Conservation (phyloP, 1,140 invertebrate genomes). For the Psilanteris sp. region DNA sequence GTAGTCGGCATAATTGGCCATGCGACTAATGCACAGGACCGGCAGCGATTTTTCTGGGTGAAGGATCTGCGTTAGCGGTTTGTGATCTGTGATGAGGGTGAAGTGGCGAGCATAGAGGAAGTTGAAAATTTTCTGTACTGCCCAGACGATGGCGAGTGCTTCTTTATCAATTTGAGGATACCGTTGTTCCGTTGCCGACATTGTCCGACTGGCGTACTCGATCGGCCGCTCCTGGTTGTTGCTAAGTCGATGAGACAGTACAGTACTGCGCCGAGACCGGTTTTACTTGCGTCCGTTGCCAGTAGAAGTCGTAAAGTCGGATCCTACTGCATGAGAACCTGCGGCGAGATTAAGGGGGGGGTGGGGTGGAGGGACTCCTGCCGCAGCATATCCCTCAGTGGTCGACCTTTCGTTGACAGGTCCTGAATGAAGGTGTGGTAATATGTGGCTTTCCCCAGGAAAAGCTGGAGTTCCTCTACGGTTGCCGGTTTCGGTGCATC, state of each 20-base stretch:
- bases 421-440: not conserved
- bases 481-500: slow-evolving; percentile 23
- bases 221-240: not conserved
- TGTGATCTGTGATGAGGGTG: too few species aligned
- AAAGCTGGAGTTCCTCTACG: too few species aligned
- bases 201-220: not conserved
- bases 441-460: slow-evolving; percentile 24
- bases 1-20: slow-evolving; percentile 65
- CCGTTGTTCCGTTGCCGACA: not conserved
- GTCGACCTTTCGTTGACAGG: too few species aligned
- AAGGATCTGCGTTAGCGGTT: slow-evolving; percentile 64
- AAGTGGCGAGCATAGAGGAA: not conserved
- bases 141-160: not conserved
- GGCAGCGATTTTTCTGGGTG: too few species aligned
- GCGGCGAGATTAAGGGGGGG: too few species aligned
- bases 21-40: too few species aligned
- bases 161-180: slow-evolving; percentile 1
- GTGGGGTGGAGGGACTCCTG: too few species aligned
- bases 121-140: not conserved
- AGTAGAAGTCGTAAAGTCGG: not conserved
- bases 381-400: too few species aligned
- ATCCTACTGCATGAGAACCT: too few species aligned
- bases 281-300: slow-evolving; percentile 1
- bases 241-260: not conserved
- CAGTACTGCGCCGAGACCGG: not conserved